These are phyloP conservation scores for Alfaro cultratus DNA, from an alignment of 2,797 vertebrate genomes.

Conservation along the genomic window DNA sequence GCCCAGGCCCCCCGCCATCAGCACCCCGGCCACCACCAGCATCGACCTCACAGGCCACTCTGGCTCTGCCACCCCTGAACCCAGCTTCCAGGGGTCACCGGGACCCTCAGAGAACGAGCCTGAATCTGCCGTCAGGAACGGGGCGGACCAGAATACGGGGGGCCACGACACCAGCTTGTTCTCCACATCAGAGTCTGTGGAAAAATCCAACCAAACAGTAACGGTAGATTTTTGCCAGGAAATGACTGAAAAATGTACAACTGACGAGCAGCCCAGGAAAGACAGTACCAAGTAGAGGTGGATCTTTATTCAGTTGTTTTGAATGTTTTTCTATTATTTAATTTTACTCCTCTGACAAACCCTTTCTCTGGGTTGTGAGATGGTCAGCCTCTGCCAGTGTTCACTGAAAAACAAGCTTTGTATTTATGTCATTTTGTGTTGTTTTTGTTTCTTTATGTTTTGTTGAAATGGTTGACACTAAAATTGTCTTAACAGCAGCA, in stretches of 20 bases:
- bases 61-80: conserved; percentile 84
- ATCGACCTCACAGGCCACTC: conserved; percentile 85
- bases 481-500: conserved; percentile 99
- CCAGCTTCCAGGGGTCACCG: conserved; percentile 82
- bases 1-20: conserved; percentile 66
- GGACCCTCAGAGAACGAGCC: conserved; percentile 80
- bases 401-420: conserved; percentile 80
- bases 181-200: conserved; percentile 84
- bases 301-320: conserved; percentile 56
- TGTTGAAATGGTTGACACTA: conserved; percentile 93
- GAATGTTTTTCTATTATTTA: conserved; percentile 75
- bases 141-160: conserved; percentile 80
- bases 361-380: conserved; percentile 76
- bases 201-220: conserved; percentile 93
- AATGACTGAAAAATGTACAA: conserved; percentile 99
- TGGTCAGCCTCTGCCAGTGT: conserved; percentile 89
- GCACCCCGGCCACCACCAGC: conserved; percentile 80
- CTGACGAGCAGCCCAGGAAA: conserved; percentile 96
- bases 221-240: conserved; percentile 99
- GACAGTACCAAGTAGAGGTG: conserved; percentile 88
- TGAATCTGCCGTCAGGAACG: conserved; percentile 77
- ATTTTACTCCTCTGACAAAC: conserved; percentile 82
- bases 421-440: conserved; percentile 75
- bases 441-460: conserved; percentile 72
- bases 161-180: conserved; percentile 82